Conservation (phyloP, 2,888 invertebrate species). For the Hyposoter dolosus region DNA sequence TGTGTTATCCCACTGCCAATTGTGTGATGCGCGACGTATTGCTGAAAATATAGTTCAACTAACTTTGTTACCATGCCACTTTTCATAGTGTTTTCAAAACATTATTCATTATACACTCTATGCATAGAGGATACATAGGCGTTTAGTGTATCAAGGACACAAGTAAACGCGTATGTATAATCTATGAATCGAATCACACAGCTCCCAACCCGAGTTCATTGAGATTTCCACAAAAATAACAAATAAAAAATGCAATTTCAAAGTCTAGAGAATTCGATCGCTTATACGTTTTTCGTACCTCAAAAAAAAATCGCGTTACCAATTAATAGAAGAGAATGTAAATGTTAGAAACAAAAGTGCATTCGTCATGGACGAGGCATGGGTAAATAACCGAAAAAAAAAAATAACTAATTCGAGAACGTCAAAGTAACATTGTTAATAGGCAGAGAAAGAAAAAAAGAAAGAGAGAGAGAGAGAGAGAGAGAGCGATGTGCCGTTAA, state of each 20-base stretch:
- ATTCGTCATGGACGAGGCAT: constrained; percentile 57
- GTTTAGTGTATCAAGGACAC: neutral
- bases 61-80: constrained; percentile 70
- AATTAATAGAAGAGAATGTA: constrained; percentile 20
- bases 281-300: constrained; percentile 16
- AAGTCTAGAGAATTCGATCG: constrained; percentile 25
- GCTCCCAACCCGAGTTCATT: constrained; percentile 67
- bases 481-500: constrained; percentile 53
- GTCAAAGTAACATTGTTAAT: constrained; percentile 58
- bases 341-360: constrained; percentile 33
- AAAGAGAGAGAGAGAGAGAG: neutral
- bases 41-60: constrained; percentile 68
- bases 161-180: neutral
- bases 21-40: constrained; percentile 68
- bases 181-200: constrained; percentile 54
- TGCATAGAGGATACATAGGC: constrained; percentile 18
- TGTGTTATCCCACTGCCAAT: constrained; percentile 69
- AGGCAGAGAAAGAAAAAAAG: constrained; percentile 29
- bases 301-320: constrained; percentile 12
- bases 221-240: constrained; percentile 21
- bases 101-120: constrained; percentile 58
- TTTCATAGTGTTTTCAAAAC: constrained; percentile 58
- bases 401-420: constrained; percentile 43
- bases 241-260: constrained; percentile 29
- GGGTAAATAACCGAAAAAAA: constrained; percentile 24